Evolutionary conservation across 1,140 invertebrate species (phyloP).

Genomic region (Meloidogyne hapla): DNA sequence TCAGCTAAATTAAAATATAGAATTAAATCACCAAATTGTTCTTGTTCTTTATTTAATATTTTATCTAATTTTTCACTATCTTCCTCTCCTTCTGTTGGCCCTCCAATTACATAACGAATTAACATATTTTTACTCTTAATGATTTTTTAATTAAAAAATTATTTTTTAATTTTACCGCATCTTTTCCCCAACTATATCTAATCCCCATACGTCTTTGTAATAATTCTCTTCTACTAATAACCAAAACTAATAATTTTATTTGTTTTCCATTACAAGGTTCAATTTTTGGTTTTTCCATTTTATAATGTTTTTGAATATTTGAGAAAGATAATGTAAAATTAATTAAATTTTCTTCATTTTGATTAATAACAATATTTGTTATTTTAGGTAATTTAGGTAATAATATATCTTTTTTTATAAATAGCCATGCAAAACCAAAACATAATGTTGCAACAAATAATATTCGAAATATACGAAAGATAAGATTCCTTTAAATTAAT

Average conservation of each 20-base stretch:
- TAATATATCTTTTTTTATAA: background rate
- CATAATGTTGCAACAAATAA: background rate
- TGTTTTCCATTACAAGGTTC: background rate
- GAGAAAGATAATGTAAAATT: background rate
- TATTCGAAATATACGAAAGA: background rate
- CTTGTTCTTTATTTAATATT: background rate
- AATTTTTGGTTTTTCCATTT: background rate
- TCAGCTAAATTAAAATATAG: background rate
- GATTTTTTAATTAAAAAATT: background rate
- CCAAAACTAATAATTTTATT: constrained; percentile 24
- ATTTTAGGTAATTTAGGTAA: background rate
- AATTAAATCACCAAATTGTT: constrained; percentile 8
- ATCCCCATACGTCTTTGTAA: constrained; percentile 12
- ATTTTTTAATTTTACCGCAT: constrained; percentile 12
- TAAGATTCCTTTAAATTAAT: background rate
- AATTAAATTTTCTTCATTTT: constrained; percentile 3
- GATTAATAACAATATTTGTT: background rate
- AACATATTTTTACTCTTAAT: constrained; percentile 11
- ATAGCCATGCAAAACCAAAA: background rate
- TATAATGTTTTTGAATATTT: background rate
- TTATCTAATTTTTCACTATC: background rate
- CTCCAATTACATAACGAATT: constrained; percentile 20
- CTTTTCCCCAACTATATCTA: constrained; percentile 13
- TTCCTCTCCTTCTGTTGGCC: background rate
- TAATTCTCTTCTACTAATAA: constrained; percentile 14